Percentiles rank a stretch among this genome's conserved stretches.
Evolutionary conservation across 2,797 vertebrate genomes (phyloP).

Genomic region (Cottoperca gobio): DNA sequence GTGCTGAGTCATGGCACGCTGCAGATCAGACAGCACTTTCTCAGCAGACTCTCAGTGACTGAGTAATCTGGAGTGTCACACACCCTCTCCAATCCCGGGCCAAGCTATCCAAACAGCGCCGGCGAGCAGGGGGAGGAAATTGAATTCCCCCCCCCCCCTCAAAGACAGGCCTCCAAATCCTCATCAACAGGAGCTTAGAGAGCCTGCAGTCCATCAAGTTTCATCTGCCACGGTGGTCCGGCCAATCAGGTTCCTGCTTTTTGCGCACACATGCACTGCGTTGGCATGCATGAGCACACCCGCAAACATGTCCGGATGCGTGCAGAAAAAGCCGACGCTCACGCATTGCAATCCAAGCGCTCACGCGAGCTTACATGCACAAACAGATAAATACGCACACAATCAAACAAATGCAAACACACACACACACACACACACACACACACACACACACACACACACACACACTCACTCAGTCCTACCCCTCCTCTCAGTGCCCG

Average conservation of each 20-base stretch:
- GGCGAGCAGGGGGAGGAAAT: conserved; percentile 78
- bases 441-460: conserved; percentile 32
- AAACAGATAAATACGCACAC: conserved; percentile 55
- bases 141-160: conserved; percentile 74
- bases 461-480: conserved; percentile 15
- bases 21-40: conserved; percentile 69
- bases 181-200: conserved; percentile 82
- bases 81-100: conserved; percentile 72
- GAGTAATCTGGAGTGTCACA: conserved; percentile 76
- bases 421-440: conserved; percentile 17
- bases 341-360: conserved; percentile 22
- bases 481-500: conserved; percentile 58
- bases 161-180: conserved; percentile 82
- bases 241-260: conserved; percentile 74
- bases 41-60: conserved; percentile 64
- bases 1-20: conserved; percentile 67
- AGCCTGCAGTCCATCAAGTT: conserved; percentile 82
- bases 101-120: conserved; percentile 78
- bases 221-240: conserved; percentile 81
- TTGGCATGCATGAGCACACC: conserved; percentile 33
- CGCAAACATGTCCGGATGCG: conserved; percentile 48
- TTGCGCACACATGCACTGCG: conserved; percentile 20
- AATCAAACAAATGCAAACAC: conserved; percentile 62
- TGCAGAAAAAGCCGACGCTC: conserved; percentile 34
- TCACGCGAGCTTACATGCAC: conserved; percentile 22